Base-by-base conservation (phyloP, 2,113 vertebrate species). In the Orthochromis indermauri region DNA sequence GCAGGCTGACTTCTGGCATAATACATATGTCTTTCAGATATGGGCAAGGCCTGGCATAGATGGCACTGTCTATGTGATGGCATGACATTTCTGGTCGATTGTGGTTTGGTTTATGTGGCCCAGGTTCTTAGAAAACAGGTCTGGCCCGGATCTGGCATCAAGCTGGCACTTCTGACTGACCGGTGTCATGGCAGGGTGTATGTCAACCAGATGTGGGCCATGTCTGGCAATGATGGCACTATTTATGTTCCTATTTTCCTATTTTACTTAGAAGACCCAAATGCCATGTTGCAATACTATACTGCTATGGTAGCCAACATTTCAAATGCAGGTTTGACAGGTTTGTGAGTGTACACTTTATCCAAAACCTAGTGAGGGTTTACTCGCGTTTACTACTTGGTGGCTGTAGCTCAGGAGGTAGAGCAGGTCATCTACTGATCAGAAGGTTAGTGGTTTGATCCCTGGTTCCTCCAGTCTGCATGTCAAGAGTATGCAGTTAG, bases 381-480 rank as follows among this genome's bases (percentile, higher is more conserved):
- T 59, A 28, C 24, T 16, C 1, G 1, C 0, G 7, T 57, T 28
- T 28, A 9, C 55, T 16, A 28, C 55, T 28, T 16, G 55, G 55
- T 59, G 24, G 24, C 55, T 9, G 55, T 59, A 59, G 24, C 55
- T 59, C 55, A 59, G 13, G 55, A 28, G 13, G 24, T 57, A 14
- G 12, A 57, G 24, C 54, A 55, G 4, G 54, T 55, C 21, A 21
- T 4, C 51, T 54, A 54, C 2, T 54, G 4, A 54, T 24, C 1
- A 26, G 24, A 57, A 59, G 55, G 55, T 2, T 59, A 59, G 55
- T 59, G 4, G 24, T 9, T 57, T 16, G 55, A 57, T 9, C 24
- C 55, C 55, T 57, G 55, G 55, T 9, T 57, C 1, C 24, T 57
- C 55, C 13, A 28, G 55, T 28, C 55, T 28, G 4, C 24, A 16